Conservation (phyloP, 2,113 vertebrate species). For the Tricholaema leucomelas region DNA sequence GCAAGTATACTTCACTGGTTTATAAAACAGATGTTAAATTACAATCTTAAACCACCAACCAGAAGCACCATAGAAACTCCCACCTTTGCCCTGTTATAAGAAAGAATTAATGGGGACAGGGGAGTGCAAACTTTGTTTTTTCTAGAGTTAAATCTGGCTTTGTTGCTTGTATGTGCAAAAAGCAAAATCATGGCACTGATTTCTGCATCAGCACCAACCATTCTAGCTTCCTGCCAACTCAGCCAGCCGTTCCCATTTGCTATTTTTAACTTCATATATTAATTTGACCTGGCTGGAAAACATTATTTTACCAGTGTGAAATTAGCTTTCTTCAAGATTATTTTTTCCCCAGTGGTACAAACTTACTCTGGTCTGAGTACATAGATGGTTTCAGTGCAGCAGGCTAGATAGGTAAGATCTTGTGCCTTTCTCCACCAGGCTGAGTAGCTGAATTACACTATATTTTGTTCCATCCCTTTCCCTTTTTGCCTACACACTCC, state of each 20-base stretch:
- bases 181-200: fast-evolving
- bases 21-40: neutral
- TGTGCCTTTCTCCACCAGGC: neutral
- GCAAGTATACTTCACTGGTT: neutral
- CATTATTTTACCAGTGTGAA: neutral
- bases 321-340: neutral
- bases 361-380: neutral
- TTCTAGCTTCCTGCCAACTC: neutral
- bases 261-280: neutral
- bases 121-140: neutral
- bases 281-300: neutral
- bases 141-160: neutral
- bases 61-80: neutral
- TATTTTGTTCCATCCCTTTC: neutral
- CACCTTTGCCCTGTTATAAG: neutral
- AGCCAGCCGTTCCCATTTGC: neutral
- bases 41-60: neutral
- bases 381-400: neutral
- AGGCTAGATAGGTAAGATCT: neutral
- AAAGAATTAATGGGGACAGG: neutral
- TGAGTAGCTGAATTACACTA: neutral
- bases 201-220: neutral
- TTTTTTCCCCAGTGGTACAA: neutral
- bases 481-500: neutral
- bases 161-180: neutral